These are phyloP conservation scores for Lophotis ruficrista DNA, from an alignment of 2,113 vertebrate species.

Conservation along the genomic window DNA sequence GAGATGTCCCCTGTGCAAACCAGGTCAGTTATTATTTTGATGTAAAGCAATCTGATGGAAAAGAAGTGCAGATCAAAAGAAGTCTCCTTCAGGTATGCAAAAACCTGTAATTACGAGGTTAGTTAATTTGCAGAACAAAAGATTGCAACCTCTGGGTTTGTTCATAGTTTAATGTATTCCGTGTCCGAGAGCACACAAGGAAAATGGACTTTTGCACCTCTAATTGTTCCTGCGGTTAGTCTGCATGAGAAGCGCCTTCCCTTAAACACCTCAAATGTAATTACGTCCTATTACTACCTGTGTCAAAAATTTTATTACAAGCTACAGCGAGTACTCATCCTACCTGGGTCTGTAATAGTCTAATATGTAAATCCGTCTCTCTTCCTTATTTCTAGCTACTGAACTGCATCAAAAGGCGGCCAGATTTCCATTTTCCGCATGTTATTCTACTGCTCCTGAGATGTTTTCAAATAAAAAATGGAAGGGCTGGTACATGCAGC, in stretches of 20 bases:
- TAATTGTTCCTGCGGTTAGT: not conserved
- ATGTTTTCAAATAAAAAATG: not conserved
- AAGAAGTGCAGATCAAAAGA: slow-evolving; percentile 17
- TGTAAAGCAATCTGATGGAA: not conserved
- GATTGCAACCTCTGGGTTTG: not conserved
- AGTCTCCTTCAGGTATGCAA: not conserved
- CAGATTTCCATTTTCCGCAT: not conserved
- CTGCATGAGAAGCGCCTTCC: not conserved
- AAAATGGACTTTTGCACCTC: not conserved
- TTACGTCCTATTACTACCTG: slow-evolving; percentile 28
- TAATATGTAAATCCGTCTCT: not conserved
- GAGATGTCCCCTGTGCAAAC: not conserved
- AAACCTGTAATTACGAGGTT: not conserved
- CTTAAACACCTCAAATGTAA: not conserved
- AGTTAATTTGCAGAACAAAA: slow-evolving; percentile 30
- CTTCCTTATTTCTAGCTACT: slow-evolving; percentile 27
- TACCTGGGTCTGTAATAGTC: not conserved
- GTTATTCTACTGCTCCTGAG: not conserved
- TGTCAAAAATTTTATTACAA: slow-evolving; percentile 24
- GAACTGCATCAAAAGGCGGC: not conserved
- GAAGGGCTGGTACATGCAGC: not conserved
- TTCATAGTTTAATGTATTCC: not conserved
- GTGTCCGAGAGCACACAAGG: not conserved
- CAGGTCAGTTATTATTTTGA: not conserved
- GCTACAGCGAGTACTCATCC: slow-evolving; percentile 2